Evolutionary conservation across 2,797 vertebrate genomes (phyloP), one percentile per base, ranked within the genome.

Genomic region (Hipposideros larvatus): DNA sequence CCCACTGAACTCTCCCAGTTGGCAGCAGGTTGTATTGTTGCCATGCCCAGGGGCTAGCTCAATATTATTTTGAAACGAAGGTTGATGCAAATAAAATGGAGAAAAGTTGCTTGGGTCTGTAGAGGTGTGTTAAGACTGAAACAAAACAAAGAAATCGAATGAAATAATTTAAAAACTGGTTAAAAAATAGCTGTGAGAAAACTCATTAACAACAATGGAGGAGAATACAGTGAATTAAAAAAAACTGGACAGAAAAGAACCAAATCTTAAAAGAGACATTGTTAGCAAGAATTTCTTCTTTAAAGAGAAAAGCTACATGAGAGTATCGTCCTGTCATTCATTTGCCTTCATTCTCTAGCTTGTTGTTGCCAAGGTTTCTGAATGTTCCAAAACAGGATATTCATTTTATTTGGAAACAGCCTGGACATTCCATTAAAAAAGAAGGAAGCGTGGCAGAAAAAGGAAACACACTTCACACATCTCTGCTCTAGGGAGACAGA

Each of bases 391-490:
- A 97, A 97, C 85, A 97, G 96, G 96, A 97, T 92, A 96, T 90
- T 91, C 97, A 92, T 97, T 97, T 97, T 95, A 93, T 94, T 96
- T 95, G 75, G 92, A 97, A 95, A 84, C 70, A 11, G 34, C 91
- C 79, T 92, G 75, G 90, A 96, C 92, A 94, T 84, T 94, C 94
- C 90, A 87, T 90, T 96, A 77, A 92, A 93, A 96, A 83, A 92
- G 77, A 90, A 95, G 96, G 96, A 96, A 97, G 96, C 11, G 1
- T 97, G 96, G 96, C 96, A 96, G 89, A 93, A 90, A 96, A 96
- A 96, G 97, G 98, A 98, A 97, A 96, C 96, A 92, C 96, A 96
- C 94, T 97, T 98, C 97, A 98, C 98, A 97, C 97, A 86, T 97
- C 95, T 97, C 96, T 92, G 91, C 92, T 98, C 96, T 90, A 88